Conservation (phyloP, 2,888 invertebrate genomes). For the Ceratothoa steindachneri region DNA sequence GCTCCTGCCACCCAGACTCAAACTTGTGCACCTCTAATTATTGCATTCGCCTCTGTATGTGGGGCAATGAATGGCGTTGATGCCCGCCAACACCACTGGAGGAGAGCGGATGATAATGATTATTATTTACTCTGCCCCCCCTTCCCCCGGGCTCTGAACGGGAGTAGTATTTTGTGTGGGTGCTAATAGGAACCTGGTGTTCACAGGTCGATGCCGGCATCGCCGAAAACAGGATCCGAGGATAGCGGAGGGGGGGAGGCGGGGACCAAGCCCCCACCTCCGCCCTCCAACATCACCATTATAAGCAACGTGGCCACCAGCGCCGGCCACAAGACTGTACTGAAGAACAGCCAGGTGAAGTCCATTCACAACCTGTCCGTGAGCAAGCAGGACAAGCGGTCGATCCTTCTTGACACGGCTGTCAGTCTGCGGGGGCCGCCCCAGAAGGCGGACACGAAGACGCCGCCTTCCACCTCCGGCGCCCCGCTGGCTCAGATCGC, state of each 20-base stretch:
- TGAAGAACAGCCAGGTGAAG: slow-evolving; percentile 48
- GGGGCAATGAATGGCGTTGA: too few relatives aligned
- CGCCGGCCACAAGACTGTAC: slow-evolving; percentile 31
- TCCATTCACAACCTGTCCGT: slow-evolving; percentile 51
- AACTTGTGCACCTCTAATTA: too few relatives aligned
- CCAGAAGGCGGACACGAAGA: slow-evolving; percentile 24
- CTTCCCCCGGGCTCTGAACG: too few relatives aligned
- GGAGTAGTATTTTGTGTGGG: too few relatives aligned
- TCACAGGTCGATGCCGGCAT: slow-evolving; percentile 43
- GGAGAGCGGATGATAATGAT: too few relatives aligned
- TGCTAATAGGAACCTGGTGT: too few relatives aligned
- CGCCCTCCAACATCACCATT: slow-evolving; percentile 33
- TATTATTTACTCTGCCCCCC: too few relatives aligned
- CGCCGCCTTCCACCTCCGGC: slow-evolving; percentile 13
- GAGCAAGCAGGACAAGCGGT: slow-evolving; percentile 32
- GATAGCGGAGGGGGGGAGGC: background rate
- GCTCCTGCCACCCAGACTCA: too few relatives aligned
- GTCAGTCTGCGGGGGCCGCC: slow-evolving; percentile 34
- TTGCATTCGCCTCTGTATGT: too few relatives aligned
- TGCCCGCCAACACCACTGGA: too few relatives aligned
- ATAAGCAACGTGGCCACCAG: slow-evolving; percentile 30
- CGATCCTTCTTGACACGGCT: slow-evolving; percentile 33
- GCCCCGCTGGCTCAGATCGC: slow-evolving; percentile 24
- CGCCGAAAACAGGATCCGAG: slow-evolving; percentile 29
- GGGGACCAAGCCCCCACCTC: too few relatives aligned